phyloP scores from a whole-genome alignment of 2,888 invertebrate genomes.

The Achlya flavicornis region DNA sequence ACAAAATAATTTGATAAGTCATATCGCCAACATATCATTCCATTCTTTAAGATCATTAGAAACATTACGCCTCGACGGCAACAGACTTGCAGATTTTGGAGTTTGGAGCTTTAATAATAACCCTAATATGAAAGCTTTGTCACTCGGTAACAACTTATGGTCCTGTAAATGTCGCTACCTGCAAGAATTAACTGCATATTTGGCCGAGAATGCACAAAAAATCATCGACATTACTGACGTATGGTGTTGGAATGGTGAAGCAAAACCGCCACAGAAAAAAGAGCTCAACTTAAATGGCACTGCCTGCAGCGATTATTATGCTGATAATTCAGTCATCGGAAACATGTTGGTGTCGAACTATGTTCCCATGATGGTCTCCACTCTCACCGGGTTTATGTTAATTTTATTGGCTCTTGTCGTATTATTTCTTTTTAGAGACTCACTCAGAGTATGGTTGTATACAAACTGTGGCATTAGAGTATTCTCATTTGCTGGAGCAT shows the following conservation, averaged over 20 bases:
- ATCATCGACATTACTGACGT: slow-evolving; percentile 91
- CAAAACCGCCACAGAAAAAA: slow-evolving; percentile 89
- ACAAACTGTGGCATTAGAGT: slow-evolving; percentile 93
- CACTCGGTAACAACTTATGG: slow-evolving; percentile 94
- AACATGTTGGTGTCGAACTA: slow-evolving; percentile 93
- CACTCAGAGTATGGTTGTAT: slow-evolving; percentile 93
- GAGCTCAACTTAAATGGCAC: slow-evolving; percentile 93
- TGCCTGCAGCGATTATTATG: slow-evolving; percentile 93
- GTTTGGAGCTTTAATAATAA: slow-evolving; percentile 90
- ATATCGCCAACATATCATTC: slow-evolving; percentile 92
- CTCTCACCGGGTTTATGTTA: slow-evolving; percentile 90
- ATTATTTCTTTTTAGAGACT: slow-evolving; percentile 93
- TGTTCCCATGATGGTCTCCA: slow-evolving; percentile 92
- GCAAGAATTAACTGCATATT: slow-evolving; percentile 92
- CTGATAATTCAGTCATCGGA: slow-evolving; percentile 92
- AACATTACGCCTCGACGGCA: slow-evolving; percentile 92
- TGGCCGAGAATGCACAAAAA: slow-evolving; percentile 91
- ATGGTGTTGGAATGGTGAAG: slow-evolving; percentile 91
- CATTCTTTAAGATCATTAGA: slow-evolving; percentile 90
- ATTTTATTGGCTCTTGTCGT: slow-evolving; percentile 90
- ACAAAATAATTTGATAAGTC: slow-evolving; percentile 92
- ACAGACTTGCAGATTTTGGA: slow-evolving; percentile 90
- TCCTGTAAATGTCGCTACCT: slow-evolving; percentile 95
- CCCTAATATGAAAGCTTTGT: slow-evolving; percentile 88
- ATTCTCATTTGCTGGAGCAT: slow-evolving; percentile 87